These are phyloP conservation scores for Brachionus calyciflorus DNA, from an alignment of 1,140 invertebrate species.

Conservation along the genomic window DNA sequence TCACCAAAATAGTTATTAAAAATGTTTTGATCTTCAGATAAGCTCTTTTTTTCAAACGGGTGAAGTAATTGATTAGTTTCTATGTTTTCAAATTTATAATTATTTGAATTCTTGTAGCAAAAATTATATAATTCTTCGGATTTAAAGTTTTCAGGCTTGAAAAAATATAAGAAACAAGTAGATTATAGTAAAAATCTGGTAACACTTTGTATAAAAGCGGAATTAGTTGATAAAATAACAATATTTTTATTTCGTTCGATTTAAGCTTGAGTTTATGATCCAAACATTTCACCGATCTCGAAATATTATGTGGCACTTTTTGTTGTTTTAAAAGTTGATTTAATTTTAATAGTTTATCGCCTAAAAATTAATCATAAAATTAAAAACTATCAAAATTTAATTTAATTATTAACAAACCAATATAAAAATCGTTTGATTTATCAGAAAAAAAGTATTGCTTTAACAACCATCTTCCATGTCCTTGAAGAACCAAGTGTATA, in stretches of 20 bases:
- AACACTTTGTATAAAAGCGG: not conserved
- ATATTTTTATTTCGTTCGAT: not conserved
- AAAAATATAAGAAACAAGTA: not conserved
- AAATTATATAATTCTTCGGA: not conserved
- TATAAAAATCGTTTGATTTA: too few relatives aligned
- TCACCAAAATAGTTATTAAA: too few relatives aligned
- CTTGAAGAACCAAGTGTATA: too few relatives aligned
- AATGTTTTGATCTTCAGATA: too few relatives aligned
- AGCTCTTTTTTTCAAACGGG: too few relatives aligned
- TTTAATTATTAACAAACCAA: too few relatives aligned
- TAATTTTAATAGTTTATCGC: not conserved
- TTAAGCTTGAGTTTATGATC: not conserved
- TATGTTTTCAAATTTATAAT: too few relatives aligned
- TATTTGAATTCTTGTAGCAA: not conserved
- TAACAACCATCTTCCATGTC: too few relatives aligned
- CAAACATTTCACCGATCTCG: not conserved
- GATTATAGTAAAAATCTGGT: not conserved
- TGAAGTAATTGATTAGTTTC: too few relatives aligned
- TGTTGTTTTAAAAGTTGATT: not conserved
- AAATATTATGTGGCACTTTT: not conserved
- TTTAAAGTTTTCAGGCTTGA: not conserved
- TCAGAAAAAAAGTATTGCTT: too few relatives aligned
- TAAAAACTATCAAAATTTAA: too few relatives aligned
- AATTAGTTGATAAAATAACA: not conserved
- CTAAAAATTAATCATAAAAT: not conserved